A percentile compares a stretch with the other conserved stretches of the same genome.
Conservation (phyloP, 2,888 invertebrate species). For the Macaria liturata region DNA sequence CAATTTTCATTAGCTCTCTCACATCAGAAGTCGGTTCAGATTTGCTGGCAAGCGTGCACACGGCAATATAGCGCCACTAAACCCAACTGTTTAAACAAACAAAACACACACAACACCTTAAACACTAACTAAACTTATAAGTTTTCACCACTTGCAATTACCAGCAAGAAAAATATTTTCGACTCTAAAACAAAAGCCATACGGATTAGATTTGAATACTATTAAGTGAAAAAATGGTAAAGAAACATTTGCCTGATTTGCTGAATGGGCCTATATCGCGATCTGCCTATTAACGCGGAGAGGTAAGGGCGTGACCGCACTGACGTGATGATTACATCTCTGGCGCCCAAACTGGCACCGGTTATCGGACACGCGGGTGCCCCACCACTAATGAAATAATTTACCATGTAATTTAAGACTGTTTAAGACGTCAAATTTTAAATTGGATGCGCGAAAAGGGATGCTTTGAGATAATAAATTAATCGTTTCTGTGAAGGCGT, state of each 20-base stretch:
- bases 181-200: slow-evolving; percentile 18
- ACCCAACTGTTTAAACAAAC: slow-evolving; percentile 39
- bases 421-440: slow-evolving; percentile 83
- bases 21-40: not conserved
- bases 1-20: not conserved
- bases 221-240: slow-evolving; percentile 16
- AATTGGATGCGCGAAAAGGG: slow-evolving; percentile 81
- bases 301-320: slow-evolving; percentile 66
- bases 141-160: slow-evolving; percentile 33
- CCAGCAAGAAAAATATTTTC: slow-evolving; percentile 1
- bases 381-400: slow-evolving; percentile 78
- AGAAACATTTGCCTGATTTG: slow-evolving; percentile 48
- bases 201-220: slow-evolving; percentile 33
- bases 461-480: slow-evolving; percentile 76
- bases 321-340: slow-evolving; percentile 79
- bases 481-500: slow-evolving; percentile 74
- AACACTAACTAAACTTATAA: slow-evolving; percentile 53
- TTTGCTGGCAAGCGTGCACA: slow-evolving; percentile 9
- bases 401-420: slow-evolving; percentile 79
- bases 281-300: slow-evolving; percentile 73
- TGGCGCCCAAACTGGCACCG: slow-evolving; percentile 61
- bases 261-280: slow-evolving; percentile 67
- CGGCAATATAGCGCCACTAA: slow-evolving; percentile 26
- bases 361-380: slow-evolving; percentile 56
- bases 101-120: slow-evolving; percentile 55